Conservation (phyloP, 2,888 invertebrate species). For the Epinotia bilunana region DNA sequence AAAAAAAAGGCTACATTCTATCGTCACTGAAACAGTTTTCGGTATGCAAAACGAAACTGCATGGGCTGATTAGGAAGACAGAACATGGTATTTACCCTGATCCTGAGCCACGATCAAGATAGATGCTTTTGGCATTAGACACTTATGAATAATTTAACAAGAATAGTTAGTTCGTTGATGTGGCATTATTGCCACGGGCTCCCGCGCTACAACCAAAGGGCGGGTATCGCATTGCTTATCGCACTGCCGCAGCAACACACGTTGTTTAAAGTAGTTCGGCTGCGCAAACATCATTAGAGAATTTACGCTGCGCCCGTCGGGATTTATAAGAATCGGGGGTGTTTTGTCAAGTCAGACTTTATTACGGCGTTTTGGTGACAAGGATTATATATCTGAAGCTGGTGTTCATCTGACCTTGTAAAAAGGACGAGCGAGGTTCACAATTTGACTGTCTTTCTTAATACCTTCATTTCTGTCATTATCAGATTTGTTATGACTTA, state of each 20-base stretch:
- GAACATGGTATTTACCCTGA: no score
- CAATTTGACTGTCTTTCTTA: neutral
- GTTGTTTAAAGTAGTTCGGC: slow-evolving; percentile 34
- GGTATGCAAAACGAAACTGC: no score
- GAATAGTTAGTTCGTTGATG: neutral
- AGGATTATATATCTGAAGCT: neutral
- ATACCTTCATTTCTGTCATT: no score
- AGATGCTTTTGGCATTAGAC: no score
- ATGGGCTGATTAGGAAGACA: no score
- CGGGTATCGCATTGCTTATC: slow-evolving; percentile 33
- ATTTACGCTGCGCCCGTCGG: slow-evolving; percentile 19
- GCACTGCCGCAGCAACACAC: slow-evolving; percentile 24
- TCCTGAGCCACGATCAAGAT: no score
- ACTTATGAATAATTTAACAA: no score
- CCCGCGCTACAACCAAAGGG: slow-evolving; percentile 19
- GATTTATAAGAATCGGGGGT: slow-evolving; percentile 32
- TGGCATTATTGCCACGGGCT: neutral
- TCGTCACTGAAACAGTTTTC: no score
- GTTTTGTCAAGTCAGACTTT: slow-evolving; percentile 27
- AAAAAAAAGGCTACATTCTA: no score
- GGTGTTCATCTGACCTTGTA: neutral
- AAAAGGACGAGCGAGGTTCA: neutral
- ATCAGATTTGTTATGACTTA: no score
- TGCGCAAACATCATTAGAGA: slow-evolving; percentile 28
- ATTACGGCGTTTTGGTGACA: neutral